Evolutionary conservation across 2,797 vertebrate genomes (phyloP).

Genomic region (Semotilus atromaculatus): DNA sequence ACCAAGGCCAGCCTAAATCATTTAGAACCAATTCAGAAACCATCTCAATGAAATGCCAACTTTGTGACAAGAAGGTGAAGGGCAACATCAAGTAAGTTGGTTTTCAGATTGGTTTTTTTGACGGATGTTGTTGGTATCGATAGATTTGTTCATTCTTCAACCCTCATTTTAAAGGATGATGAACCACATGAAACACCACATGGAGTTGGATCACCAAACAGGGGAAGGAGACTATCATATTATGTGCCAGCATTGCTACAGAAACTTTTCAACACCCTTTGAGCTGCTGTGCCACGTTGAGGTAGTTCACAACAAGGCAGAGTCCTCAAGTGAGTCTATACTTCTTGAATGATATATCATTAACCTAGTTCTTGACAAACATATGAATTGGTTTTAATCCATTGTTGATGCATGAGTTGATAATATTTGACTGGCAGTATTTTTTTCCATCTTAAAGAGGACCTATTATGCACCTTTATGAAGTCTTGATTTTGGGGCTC

Average conservation of each 20-base stretch:
- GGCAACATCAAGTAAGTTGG: slow-evolving; percentile 87
- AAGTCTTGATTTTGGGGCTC: neutral
- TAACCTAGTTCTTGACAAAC: too few relatives aligned
- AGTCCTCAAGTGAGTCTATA: slow-evolving; percentile 80
- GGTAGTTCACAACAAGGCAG: slow-evolving; percentile 82
- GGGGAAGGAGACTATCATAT: slow-evolving; percentile 75
- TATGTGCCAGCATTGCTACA: slow-evolving; percentile 88
- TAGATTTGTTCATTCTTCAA: neutral
- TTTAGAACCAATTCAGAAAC: slow-evolving; percentile 39
- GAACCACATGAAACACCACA: slow-evolving; percentile 89
- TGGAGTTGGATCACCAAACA: slow-evolving; percentile 77
- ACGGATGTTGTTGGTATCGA: neutral
- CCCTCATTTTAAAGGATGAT: slow-evolving; percentile 81
- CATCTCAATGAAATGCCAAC: slow-evolving; percentile 80
- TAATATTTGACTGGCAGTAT: neutral
- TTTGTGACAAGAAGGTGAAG: slow-evolving; percentile 81
- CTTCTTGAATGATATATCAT: neutral
- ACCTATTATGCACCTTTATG: neutral
- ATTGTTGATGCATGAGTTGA: neutral
- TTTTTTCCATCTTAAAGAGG: neutral
- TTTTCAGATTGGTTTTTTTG: neutral
- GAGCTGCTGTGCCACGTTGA: slow-evolving; percentile 89
- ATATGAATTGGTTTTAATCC: neutral
- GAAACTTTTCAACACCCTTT: slow-evolving; percentile 83
- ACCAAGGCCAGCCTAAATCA: slow-evolving; percentile 67